These are phyloP conservation scores for Pomatostomus ruficeps DNA, from an alignment of 2,113 vertebrate species.

Conservation along the genomic window DNA sequence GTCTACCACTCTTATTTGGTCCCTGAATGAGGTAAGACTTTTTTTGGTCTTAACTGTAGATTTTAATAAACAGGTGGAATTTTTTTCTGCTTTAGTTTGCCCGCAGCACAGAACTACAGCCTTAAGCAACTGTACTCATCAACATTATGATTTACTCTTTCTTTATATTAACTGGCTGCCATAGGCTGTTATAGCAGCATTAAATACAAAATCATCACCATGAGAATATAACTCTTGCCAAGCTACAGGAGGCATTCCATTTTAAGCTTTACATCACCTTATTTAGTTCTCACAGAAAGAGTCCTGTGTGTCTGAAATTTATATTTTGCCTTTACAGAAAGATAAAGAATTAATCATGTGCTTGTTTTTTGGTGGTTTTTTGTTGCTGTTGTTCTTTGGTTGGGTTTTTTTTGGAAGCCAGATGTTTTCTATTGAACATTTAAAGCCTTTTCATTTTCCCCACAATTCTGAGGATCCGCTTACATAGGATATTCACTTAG, in stretches of 20 bases:
- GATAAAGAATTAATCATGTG: not conserved
- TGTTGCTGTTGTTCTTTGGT: too few relatives aligned
- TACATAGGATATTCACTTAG: not conserved
- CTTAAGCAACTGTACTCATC: not conserved
- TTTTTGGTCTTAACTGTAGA: not conserved
- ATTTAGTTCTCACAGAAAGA: not conserved
- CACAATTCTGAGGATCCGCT: not conserved
- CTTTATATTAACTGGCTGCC: not conserved
- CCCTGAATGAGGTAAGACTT: not conserved
- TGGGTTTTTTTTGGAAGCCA: not conserved
- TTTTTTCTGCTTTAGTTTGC: not conserved
- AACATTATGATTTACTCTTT: not conserved
- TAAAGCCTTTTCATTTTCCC: not conserved
- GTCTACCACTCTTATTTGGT: not conserved
- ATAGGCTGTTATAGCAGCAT: not conserved
- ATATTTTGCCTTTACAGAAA: not conserved
- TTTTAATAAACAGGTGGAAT: constrained; percentile 6
- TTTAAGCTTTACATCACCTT: not conserved
- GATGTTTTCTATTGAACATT: not conserved
- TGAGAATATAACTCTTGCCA: not conserved
- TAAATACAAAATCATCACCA: not conserved
- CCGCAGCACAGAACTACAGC: not conserved
- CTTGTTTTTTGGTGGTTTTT: not conserved
- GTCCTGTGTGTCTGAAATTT: not conserved
- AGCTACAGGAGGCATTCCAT: not conserved